Evolutionary conservation across 2,888 invertebrate species (phyloP), one percentile per base, ranked within the genome.

Genomic region (Colostygia pectinataria): DNA sequence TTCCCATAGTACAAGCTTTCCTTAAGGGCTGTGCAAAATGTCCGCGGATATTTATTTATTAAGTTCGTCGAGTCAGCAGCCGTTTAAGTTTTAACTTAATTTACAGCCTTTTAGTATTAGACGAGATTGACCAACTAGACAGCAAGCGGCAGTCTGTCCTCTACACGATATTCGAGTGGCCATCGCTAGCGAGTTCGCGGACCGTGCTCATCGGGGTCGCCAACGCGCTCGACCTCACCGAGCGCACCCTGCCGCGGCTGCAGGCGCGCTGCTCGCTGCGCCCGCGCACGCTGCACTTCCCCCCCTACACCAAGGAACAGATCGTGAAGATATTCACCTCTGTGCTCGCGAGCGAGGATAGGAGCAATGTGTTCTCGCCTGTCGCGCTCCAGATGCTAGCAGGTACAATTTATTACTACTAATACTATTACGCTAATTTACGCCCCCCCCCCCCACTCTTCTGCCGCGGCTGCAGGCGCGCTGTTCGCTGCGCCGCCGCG

Each of bases 111-210:
- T 78, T 99, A 57, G 94, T 99, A 7, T 77, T 99, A 49, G 99
- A 99, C 78, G 99, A 99, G 90, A 95, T 99, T 51, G 99, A 99
- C 80, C 98, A 99, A 76, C 82, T 99, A 27, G 95, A 95, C 67
- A 95, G 94, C 57, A 94, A 93, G 65, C 92, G 93, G 23, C 97
- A 98, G 68, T 94, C 96, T 0, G 95, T 99, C 1, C 88, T 99
- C 4, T 98, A 99, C 81, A 95, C 95, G 0, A 93, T 99, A 63
- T 99, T 99, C 77, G 97, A 97, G 74, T 98, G 98, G 98, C 97
- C 98, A 0, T 92, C 95, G 0, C 76, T 93, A 42, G 74, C 85
- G 0, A 83, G 92, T 13, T 94, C 95, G 0, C 93, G 93, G 27
- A 74, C 99, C 0, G 92, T 98, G 32, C 88, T 99, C 5, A 92